Base-by-base conservation (phyloP, 1,140 invertebrate genomes). In the Drosophila saltans region DNA sequence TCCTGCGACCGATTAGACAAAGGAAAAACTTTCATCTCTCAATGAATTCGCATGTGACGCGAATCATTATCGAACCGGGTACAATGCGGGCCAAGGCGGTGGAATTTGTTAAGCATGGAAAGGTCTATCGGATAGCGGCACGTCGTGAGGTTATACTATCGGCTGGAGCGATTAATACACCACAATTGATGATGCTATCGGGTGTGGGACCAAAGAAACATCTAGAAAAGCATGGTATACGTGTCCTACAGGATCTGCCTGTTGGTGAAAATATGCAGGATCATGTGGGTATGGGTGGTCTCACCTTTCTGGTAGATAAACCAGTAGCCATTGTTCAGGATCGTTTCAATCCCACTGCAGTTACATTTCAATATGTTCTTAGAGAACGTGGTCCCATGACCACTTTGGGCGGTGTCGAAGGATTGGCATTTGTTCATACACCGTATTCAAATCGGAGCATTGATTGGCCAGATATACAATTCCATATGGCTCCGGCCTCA, bases 401-500 rank as follows among this genome's bases (percentile, higher is more conserved):
- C 0, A 96, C 95, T 0, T 91, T 97, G 1, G 97, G 97, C 2
- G 97, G 97, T 0, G 95, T 98, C 2, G 97, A 98, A 93, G 97
- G 97, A 1, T 93, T 97, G 41, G 97, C 96, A 1, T 97, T 97
- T 85, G 94, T 98, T 0, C 97, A 97, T 74, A 97, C 97, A 0
- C 95, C 94, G 66, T 97, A 95, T 78, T 96, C 96, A 0, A 97
- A 97, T 84, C 86, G 92, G 52, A 95, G 95, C 1, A 94, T 94
- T 0, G 93, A 95, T 61, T 97, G 95, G 93, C 97, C 97, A 0
- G 97, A 98, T 78, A 95, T 97, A 63, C 96, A 98, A 74, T 96
- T 97, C 65, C 97, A 97, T 69, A 97, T 98, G 95, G 96, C 96
- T 1, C 96, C 97, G 1, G 97, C 97, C 0, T 96, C 96, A 2